Base-by-base conservation (phyloP, 64 coral and sea anemone species). In the Exaiptasia diaphana region DNA sequence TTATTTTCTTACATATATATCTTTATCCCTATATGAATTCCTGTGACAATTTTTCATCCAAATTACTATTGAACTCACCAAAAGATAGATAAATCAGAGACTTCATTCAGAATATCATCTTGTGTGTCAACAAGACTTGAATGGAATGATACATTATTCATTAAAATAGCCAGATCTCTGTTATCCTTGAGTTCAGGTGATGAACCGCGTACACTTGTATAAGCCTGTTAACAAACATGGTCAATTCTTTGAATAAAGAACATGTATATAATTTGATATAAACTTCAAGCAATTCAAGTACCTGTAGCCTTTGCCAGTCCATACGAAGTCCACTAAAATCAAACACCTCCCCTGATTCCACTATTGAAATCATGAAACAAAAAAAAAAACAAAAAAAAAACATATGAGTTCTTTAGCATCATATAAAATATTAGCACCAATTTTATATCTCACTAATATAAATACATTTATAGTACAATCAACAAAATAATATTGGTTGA, bases 251-350 rank as follows among this genome's bases (percentile, higher is more conserved):
- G 30, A 53, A 75, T 14, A 74, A n/a, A 29, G 22, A 62, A 62
- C 5, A 29, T 9, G 28, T 9, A 62, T 9, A 29, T 10, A n/a
- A 29, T 52, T 52, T 9, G 18, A 23, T 6, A 62, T 29, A 62
- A 5, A 46, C 6, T 6, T 46, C 43, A 46, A 46, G 15, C 43
- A 6, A 46, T 46, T 46, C 0, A 4, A 62, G 15, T 74, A 99
- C 95, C 95, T 99, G 95, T 34, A 99, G 85, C 27, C 95, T 50
- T 67, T 92, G 71, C 95, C 95, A 99, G 75, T 99, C 95, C 30
- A 99, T 41, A 44, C 95, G 58, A 27, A 99, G 75, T 24, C 80
- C 86, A 61, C 79, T 76, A 60, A 99, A 99, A 55, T 93, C 76
- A 71, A 99, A 99, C 4, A 67, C 68, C 30, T 83, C 80, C 56